These are phyloP conservation scores for Tachypleus tridentatus DNA, from an alignment of 1,140 invertebrate species.

Conservation along the genomic window DNA sequence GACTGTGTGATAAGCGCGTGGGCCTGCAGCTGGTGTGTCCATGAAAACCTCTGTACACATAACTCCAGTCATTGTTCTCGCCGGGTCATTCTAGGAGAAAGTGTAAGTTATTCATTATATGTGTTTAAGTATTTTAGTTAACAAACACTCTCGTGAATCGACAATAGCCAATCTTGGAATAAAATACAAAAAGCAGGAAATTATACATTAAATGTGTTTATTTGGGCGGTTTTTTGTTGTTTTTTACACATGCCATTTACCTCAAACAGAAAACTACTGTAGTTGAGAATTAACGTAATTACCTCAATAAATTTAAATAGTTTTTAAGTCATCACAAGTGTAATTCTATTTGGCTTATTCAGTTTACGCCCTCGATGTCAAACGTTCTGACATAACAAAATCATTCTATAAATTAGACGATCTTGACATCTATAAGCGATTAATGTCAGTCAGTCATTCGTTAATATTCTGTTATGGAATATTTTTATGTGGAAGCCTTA, in stretches of 20 bases:
- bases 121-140: not conserved
- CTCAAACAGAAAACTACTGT: not conserved
- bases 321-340: too few relatives aligned
- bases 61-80: conserved; percentile 66
- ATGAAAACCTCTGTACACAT: conserved; percentile 86
- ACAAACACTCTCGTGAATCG: not conserved
- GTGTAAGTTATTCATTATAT: conserved; percentile 23
- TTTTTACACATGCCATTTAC: conserved; percentile 1
- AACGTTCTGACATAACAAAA: too few relatives aligned
- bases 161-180: not conserved
- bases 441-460: too few relatives aligned
- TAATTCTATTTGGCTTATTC: too few relatives aligned
- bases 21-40: conserved; percentile 93
- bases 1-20: conserved; percentile 76
- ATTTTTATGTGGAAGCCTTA: too few relatives aligned
- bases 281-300: not conserved
- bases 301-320: not conserved
- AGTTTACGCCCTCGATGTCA: too few relatives aligned
- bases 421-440: too few relatives aligned
- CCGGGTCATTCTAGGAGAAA: conserved; percentile 66
- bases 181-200: not conserved
- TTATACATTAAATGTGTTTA: not conserved
- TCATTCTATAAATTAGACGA: too few relatives aligned
- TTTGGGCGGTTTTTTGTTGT: not conserved
- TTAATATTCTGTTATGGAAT: too few relatives aligned